A percentile compares a stretch with the other conserved stretches of the same genome.
phyloP scores from a whole-genome alignment of 2,113 vertebrate species.

The Lophotis ruficrista region DNA sequence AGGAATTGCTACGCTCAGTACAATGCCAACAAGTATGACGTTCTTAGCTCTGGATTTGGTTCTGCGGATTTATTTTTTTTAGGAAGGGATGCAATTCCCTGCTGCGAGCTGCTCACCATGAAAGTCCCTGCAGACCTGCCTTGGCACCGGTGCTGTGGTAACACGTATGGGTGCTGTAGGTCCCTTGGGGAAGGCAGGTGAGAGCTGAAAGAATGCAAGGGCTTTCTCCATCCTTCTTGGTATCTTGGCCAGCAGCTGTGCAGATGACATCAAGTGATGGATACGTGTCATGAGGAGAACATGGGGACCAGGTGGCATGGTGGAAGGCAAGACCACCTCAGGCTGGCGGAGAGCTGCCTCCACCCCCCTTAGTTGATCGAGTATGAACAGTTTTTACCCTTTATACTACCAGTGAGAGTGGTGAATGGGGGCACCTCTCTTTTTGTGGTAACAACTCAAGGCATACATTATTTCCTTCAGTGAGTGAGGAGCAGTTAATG shows the following conservation, averaged over 20 bases:
- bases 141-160: background rate
- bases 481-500: background rate
- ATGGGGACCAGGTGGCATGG: background rate
- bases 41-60: background rate
- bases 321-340: background rate
- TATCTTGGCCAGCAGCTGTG: background rate
- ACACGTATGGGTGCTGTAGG: background rate
- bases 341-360: background rate
- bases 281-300: background rate
- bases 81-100: background rate
- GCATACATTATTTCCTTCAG: background rate
- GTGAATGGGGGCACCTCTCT: background rate
- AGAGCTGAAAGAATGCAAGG: background rate
- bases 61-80: background rate
- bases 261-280: background rate
- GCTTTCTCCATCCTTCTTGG: background rate
- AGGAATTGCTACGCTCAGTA: background rate
- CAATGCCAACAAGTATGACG: background rate
- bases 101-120: background rate
- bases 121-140: background rate
- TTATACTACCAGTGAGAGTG: background rate
- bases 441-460: background rate
- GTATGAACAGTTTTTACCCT: background rate
- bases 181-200: background rate
- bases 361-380: background rate